Conservation (phyloP, 1,140 invertebrate genomes). For the Leptonema lineaticorne region DNA sequence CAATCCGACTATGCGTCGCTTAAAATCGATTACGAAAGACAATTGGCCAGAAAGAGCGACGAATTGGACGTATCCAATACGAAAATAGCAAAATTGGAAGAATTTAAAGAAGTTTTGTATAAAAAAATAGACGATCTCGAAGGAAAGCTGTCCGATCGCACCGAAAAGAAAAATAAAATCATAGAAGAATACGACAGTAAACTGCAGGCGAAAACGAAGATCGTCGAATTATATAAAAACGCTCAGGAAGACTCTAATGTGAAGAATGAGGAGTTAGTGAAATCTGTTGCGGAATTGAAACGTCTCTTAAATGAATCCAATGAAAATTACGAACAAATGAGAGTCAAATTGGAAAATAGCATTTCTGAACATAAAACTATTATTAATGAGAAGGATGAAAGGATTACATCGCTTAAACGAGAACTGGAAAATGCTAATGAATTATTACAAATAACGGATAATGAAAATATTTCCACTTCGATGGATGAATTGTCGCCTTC, state of each 20-base stretch:
- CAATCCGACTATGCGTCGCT: conserved; percentile 73
- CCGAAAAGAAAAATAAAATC: conserved; percentile 72
- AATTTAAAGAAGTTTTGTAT: conserved; percentile 67
- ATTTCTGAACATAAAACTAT: conserved; percentile 64
- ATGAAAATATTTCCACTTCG: conserved; percentile 70
- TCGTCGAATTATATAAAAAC: conserved; percentile 82
- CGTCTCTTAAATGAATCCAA: conserved; percentile 73
- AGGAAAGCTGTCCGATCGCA: conserved; percentile 72
- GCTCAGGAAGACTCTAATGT: conserved; percentile 72
- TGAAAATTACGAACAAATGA: conserved; percentile 75
- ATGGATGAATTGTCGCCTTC: conserved; percentile 83
- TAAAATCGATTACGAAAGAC: conserved; percentile 71
- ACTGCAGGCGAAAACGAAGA: conserved; percentile 77
- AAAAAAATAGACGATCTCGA: conserved; percentile 70
- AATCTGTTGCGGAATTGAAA: conserved; percentile 78
- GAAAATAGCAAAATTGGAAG: conserved; percentile 63
- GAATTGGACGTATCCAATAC: conserved; percentile 71
- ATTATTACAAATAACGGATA: conserved; percentile 70
- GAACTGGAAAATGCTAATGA: conserved; percentile 84
- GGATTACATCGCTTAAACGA: conserved; percentile 69
- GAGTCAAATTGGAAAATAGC: conserved; percentile 67
- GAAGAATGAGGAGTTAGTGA: conserved; percentile 74
- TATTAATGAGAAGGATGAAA: conserved; percentile 67
- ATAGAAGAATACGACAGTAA: conserved; percentile 83
- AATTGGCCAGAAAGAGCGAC: conserved; percentile 76